Evolutionary conservation across 2,113 vertebrate genomes (phyloP).

Genomic region (Columba janthina): DNA sequence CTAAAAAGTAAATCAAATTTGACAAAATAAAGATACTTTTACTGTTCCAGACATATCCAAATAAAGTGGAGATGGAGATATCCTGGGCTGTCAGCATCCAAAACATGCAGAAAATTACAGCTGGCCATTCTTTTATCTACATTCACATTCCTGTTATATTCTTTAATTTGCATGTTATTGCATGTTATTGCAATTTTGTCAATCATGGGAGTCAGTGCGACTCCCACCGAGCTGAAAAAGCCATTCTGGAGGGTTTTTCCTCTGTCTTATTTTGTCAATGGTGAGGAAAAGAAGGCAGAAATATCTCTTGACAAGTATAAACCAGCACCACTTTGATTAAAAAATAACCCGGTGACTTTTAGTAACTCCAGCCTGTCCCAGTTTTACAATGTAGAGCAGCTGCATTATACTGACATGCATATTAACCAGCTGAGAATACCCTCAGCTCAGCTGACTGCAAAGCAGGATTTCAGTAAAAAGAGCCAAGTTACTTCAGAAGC

Average conservation of each 20-base stretch:
- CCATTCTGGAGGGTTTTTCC: neutral
- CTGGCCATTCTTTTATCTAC: too few species aligned
- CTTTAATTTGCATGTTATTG: too few species aligned
- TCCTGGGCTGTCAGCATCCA: neutral
- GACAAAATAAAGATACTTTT: neutral
- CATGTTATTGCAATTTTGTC: neutral
- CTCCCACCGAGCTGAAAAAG: neutral
- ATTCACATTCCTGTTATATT: too few species aligned
- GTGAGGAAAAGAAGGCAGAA: neutral
- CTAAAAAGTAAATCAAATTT: neutral
- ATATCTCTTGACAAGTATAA: neutral
- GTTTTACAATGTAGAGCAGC: constrained; percentile 24
- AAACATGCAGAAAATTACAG: neutral
- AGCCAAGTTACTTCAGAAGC: constrained; percentile 43
- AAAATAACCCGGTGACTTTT: constrained; percentile 2
- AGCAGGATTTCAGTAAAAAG: constrained; percentile 42
- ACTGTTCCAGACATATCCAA: neutral
- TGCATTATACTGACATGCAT: constrained; percentile 11
- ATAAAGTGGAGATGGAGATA: neutral
- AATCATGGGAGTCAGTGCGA: neutral
- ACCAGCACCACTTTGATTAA: neutral
- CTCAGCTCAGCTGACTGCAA: constrained; percentile 24
- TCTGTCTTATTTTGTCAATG: neutral
- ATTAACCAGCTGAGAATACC: constrained; percentile 43
- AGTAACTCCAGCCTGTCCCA: neutral